phyloP scores from a whole-genome alignment of 2,797 vertebrate genomes.

The Acipenser oxyrinchus region DNA sequence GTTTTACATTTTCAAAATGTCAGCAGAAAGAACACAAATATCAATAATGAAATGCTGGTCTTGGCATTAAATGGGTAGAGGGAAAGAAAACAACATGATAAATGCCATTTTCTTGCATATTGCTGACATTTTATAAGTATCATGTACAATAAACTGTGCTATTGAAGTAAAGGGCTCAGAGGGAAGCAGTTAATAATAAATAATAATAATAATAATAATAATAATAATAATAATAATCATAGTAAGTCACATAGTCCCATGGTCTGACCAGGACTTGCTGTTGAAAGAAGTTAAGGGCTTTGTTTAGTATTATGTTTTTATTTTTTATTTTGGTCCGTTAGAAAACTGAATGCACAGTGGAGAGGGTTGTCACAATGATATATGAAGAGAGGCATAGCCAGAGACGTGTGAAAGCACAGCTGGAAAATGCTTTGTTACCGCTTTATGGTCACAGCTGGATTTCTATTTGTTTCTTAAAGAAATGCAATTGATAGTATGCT shows the following conservation, averaged over 20 bases:
- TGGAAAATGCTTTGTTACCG: slow-evolving; percentile 31
- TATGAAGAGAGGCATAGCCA: slow-evolving; percentile 1
- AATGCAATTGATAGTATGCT: slow-evolving; percentile 64
- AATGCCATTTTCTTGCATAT: slow-evolving; percentile 22
- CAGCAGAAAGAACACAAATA: slow-evolving; percentile 54
- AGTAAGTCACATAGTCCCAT: too few relatives aligned
- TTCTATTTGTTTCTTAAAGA: slow-evolving; percentile 56
- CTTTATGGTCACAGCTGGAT: slow-evolving; percentile 51
- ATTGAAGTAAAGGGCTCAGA: too few relatives aligned
- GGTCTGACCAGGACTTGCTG: too few relatives aligned
- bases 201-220: too few relatives aligned
- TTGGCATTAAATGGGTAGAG: slow-evolving; percentile 50
- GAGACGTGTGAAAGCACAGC: slow-evolving; percentile 1
- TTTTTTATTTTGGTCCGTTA: too few relatives aligned
- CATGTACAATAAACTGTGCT: too few relatives aligned
- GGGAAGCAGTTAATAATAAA: too few relatives aligned
- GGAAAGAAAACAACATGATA: slow-evolving; percentile 38
- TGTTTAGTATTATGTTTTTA: too few relatives aligned
- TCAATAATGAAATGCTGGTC: slow-evolving; percentile 54
- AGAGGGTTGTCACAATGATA: slow-evolving; percentile 7
- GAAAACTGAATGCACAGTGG: background rate
- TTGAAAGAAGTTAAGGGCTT: too few relatives aligned
- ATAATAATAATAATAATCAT: too few relatives aligned
- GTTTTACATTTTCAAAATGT: slow-evolving; percentile 44
- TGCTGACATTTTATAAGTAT: background rate